Base-by-base conservation (phyloP, 2,113 vertebrate species). In the Cariama cristata region DNA sequence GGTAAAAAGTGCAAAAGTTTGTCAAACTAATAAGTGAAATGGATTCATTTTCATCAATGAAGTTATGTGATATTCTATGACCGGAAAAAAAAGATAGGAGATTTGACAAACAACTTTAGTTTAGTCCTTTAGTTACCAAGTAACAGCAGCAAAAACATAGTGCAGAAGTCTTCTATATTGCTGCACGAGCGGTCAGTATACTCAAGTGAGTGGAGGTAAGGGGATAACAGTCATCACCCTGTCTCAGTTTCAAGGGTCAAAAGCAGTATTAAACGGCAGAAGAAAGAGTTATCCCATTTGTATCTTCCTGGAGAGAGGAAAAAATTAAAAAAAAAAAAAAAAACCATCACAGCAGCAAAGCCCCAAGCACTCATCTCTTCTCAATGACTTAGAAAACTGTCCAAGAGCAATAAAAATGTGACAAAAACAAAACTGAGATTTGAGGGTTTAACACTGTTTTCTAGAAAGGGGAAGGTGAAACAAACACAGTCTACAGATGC, bases 121-220 rank as follows among this genome's bases (percentile, higher is more conserved):
- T 66, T 11, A 92, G 52, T n/a, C 32, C 19, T 75, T 76, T 50
- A 49, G 9, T 45, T 58, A 79, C 26, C 30, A 71, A 50, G 21
- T 33, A 72, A 76, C 18, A 62, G 18, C 50, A 60, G 45, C 52
- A 93, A 85, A 79, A 63, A 24, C 11, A 28, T 14, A 76, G 58
- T 0, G 9, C 14, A 21, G 2, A 32, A 64, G 28, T 45, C 21
- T 59, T 79, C 52, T 60, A 4, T 15, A 42, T 4, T 24, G 21
- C 19, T 71, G 40, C 20, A 30, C 0, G 16, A 56, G 32, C 26
- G 8, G 71, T 58, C 60, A 16, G 21, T 13, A 79, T 27, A 50
- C n/a, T 10, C 32, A 45, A 40, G 8, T 10, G 6, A 75, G 12
- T 3, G 7, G 38, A 79, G 19, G 35, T 0, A 0, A 86, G 26